These are phyloP conservation scores for Hippasteria phrygiana DNA, from an alignment of 53 echinoderm and acorn worm species.

Conservation along the genomic window DNA sequence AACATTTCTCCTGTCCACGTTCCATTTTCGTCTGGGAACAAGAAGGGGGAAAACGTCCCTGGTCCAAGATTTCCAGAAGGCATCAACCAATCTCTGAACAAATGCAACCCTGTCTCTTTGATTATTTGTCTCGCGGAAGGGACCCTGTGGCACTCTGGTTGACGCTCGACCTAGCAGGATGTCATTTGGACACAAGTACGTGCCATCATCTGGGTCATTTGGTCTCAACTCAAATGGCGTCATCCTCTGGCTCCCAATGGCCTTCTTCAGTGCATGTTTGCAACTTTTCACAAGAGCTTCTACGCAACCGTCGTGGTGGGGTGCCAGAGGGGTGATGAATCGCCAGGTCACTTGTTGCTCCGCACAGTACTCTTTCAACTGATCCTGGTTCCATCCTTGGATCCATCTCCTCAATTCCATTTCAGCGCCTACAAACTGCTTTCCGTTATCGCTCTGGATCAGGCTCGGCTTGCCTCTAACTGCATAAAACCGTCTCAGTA, in stretches of 20 bases:
- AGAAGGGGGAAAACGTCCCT: slow-evolving; percentile 46
- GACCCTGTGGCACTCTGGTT: slow-evolving; percentile 71
- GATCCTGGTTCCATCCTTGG: slow-evolving; percentile 32
- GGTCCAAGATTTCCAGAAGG: slow-evolving; percentile 53
- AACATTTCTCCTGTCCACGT: slow-evolving; percentile 29
- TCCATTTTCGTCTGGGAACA: slow-evolving; percentile 54
- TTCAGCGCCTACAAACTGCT: slow-evolving; percentile 53
- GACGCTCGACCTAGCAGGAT: slow-evolving; percentile 68
- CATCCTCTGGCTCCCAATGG: slow-evolving; percentile 32
- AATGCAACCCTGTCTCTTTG: slow-evolving; percentile 47
- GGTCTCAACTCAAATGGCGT: slow-evolving; percentile 54
- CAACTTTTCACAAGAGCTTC: slow-evolving; percentile 41
- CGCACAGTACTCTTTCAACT: slow-evolving; percentile 33
- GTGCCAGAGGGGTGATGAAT: not conserved
- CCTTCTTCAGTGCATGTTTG: slow-evolving; percentile 47
- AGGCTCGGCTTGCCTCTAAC: slow-evolving; percentile 53
- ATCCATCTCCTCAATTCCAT: slow-evolving; percentile 46
- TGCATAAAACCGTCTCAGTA: slow-evolving; percentile 57
- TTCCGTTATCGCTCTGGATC: slow-evolving; percentile 61
- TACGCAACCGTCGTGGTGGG: slow-evolving; percentile 46
- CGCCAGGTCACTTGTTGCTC: slow-evolving; percentile 30
- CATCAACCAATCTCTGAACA: slow-evolving; percentile 30
- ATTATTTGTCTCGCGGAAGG: slow-evolving; percentile 65
- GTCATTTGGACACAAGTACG: slow-evolving; percentile 57
- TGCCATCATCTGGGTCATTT: slow-evolving; percentile 58